phyloP scores from a whole-genome alignment of 2,797 vertebrate species.

The Cyclopterus lumpus region DNA sequence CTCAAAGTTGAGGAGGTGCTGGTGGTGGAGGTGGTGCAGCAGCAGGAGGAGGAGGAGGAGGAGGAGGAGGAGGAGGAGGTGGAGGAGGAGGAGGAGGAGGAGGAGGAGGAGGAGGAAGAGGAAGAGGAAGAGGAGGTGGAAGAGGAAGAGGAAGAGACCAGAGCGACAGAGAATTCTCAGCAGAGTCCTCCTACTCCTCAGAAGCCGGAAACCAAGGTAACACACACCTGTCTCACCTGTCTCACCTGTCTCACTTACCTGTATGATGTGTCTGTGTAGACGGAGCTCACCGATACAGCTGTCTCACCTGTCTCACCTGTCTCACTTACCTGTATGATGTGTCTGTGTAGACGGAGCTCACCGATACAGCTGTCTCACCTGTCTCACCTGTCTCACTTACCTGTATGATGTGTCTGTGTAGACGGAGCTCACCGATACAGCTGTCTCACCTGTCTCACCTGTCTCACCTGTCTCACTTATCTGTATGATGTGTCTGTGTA shows the following conservation, averaged over 20 bases:
- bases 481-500: constrained; percentile 52
- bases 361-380: too few species aligned
- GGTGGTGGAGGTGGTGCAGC: constrained; percentile 78
- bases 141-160: constrained; percentile 83
- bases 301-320: background rate
- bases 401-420: too few species aligned
- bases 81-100: constrained; percentile 85
- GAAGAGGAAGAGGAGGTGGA: constrained; percentile 77
- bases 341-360: too few species aligned
- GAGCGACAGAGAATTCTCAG: constrained; percentile 80
- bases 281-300: background rate
- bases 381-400: too few species aligned
- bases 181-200: constrained; percentile 82
- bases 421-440: too few species aligned
- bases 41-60: constrained; percentile 85
- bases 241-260: background rate
- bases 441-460: too few species aligned
- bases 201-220: constrained; percentile 91
- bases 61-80: constrained; percentile 64
- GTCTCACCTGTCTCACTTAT: too few species aligned
- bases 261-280: too few species aligned
- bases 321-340: too few species aligned
- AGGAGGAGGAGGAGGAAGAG: constrained; percentile 78
- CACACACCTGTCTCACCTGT: background rate
- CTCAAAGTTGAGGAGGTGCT: constrained; percentile 70